Evolutionary conservation across 2,113 vertebrate genomes (phyloP).

Genomic region (Willisornis vidua): DNA sequence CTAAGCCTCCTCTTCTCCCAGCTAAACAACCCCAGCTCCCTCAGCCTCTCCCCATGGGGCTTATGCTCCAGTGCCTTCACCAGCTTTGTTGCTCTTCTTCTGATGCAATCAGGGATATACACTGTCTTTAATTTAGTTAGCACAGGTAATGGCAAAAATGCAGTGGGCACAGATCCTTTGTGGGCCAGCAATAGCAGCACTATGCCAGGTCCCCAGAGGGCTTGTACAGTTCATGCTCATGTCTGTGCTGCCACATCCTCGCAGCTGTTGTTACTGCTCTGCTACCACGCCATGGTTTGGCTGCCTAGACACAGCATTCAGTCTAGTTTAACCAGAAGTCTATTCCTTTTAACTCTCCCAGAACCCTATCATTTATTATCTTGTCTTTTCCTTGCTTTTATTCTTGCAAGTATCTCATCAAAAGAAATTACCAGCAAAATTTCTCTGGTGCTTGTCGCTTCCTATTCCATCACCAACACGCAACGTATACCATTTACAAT

Average conservation of each 20-base stretch:
- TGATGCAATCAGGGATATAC: fast-evolving
- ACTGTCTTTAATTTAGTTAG: fast-evolving
- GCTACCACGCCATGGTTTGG: fast-evolving
- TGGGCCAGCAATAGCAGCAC: background rate
- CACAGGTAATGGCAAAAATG: background rate
- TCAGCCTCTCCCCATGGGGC: too few species aligned
- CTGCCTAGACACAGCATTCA: background rate
- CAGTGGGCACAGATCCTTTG: background rate
- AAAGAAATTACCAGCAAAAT: conserved; percentile 48
- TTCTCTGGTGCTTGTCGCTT: conserved; percentile 43
- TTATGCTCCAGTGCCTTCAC: too few species aligned
- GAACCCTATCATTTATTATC: background rate
- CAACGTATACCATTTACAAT: background rate
- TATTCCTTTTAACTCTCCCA: conserved; percentile 5
- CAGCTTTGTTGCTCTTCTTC: too few species aligned
- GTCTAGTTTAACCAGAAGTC: background rate
- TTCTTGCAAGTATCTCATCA: conserved; percentile 37
- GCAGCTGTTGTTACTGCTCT: background rate
- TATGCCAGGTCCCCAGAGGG: background rate
- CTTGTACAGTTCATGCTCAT: fast-evolving
- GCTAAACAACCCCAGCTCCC: too few species aligned
- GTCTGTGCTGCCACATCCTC: background rate
- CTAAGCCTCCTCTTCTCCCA: too few species aligned
- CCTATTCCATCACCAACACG: background rate
- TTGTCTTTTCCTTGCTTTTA: conserved; percentile 15